phyloP scores from a whole-genome alignment of 2,113 vertebrate genomes.

The Nothoprocta pentlandii region DNA sequence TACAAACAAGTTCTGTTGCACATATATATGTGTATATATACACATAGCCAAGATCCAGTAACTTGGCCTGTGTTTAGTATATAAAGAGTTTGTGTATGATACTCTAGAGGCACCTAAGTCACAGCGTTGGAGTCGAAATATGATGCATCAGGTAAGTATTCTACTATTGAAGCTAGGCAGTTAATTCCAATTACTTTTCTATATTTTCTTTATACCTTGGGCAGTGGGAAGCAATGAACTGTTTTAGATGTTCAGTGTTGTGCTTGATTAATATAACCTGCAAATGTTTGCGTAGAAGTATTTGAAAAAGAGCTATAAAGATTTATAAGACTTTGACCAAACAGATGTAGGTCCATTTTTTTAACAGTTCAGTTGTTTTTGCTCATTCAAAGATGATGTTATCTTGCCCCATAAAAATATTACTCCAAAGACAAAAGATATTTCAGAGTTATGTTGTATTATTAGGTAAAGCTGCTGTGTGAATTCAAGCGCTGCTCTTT shows the following conservation, averaged over 20 bases:
- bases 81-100: neutral
- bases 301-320: neutral
- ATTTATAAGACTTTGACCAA: neutral
- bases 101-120: neutral
- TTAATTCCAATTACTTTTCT: constrained; percentile 3
- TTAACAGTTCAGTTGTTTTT: neutral
- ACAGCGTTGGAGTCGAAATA: neutral
- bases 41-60: neutral
- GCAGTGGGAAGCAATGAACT: neutral
- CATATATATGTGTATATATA: too few species aligned
- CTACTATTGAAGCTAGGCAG: neutral
- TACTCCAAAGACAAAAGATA: neutral
- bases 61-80: neutral
- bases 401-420: neutral
- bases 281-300: neutral
- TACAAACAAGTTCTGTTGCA: neutral
- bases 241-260: neutral
- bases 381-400: neutral
- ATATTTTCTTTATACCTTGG: neutral
- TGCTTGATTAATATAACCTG: neutral
- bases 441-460: neutral
- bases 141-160: neutral
- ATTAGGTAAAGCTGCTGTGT: neutral
- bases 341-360: neutral
- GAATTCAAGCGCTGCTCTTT: neutral